Conservation (phyloP, 1,140 invertebrate species). For the Colletes latitarsis region DNA sequence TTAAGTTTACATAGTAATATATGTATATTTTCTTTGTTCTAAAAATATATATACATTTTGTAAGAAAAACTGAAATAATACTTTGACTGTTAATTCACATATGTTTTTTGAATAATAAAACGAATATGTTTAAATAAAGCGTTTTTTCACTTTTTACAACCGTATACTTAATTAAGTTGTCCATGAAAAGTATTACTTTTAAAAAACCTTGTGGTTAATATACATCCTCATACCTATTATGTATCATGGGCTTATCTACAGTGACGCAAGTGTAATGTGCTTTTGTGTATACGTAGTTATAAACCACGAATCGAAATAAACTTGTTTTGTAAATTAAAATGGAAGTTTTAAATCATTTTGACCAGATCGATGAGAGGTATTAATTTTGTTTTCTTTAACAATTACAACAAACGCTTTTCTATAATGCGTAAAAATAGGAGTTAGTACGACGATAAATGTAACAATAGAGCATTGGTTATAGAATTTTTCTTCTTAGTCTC, state of each 20-base stretch:
- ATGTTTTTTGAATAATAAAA: too few species aligned
- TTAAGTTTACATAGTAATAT: too few species aligned
- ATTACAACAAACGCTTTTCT: neutral
- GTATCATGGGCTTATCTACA: neutral
- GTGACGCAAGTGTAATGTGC: neutral
- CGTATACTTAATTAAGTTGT: neutral
- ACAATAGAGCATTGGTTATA: neutral
- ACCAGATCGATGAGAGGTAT: slow-evolving; percentile 51
- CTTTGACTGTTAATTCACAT: too few species aligned
- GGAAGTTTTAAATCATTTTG: slow-evolving; percentile 43
- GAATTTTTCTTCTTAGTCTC: neutral
- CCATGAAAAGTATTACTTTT: neutral
- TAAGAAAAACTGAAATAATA: too few species aligned
- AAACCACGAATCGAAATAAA: neutral
- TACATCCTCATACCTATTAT: neutral
- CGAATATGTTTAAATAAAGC: too few species aligned
- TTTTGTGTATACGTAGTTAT: neutral
- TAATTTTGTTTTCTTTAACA: neutral
- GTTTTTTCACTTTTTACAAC: neutral
- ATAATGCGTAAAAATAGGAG: too few species aligned
- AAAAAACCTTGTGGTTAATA: neutral
- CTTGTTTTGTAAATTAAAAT: slow-evolving; percentile 35
- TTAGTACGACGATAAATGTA: neutral
- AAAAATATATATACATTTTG: too few species aligned
- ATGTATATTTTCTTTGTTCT: too few species aligned